Evolutionary conservation across 1,140 invertebrate species (phyloP).

Genomic region (Drosophila biarmipes): DNA sequence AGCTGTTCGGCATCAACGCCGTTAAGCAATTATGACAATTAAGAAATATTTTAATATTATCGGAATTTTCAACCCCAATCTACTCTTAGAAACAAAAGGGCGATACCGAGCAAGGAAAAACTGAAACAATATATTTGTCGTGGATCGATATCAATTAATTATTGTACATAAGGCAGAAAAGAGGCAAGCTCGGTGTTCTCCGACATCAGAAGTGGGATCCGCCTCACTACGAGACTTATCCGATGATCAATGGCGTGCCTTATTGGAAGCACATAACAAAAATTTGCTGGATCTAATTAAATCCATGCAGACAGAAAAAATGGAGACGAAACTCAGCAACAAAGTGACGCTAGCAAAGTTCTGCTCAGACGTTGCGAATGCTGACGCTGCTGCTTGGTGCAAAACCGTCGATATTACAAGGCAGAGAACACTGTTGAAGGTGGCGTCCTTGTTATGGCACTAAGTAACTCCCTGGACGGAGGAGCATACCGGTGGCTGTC

Average conservation of each 20-base stretch:
- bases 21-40: too few species aligned
- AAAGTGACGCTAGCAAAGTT: background rate
- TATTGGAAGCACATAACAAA: constrained; percentile 1
- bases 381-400: background rate
- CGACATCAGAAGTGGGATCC: constrained; percentile 1
- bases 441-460: too few species aligned
- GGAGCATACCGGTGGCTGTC: constrained; percentile 1
- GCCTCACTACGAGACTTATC: background rate
- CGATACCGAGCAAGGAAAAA: too few species aligned
- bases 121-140: too few species aligned
- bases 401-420: too few species aligned
- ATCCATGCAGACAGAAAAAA: background rate
- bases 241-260: background rate
- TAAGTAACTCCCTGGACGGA: constrained; percentile 5
- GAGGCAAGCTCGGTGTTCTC: background rate
- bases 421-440: background rate
- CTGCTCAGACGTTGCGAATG: background rate
- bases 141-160: too few species aligned
- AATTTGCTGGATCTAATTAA: background rate
- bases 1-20: too few species aligned
- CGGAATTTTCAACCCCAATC: too few species aligned
- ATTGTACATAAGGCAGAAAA: too few species aligned
- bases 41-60: too few species aligned
- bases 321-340: background rate
- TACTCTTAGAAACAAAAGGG: too few species aligned